Percentiles rank a stretch among this genome's conserved stretches.
Evolutionary conservation across 2,888 invertebrate genomes (phyloP).

Genomic region (Kuschelorhynchus macadamiae): DNA sequence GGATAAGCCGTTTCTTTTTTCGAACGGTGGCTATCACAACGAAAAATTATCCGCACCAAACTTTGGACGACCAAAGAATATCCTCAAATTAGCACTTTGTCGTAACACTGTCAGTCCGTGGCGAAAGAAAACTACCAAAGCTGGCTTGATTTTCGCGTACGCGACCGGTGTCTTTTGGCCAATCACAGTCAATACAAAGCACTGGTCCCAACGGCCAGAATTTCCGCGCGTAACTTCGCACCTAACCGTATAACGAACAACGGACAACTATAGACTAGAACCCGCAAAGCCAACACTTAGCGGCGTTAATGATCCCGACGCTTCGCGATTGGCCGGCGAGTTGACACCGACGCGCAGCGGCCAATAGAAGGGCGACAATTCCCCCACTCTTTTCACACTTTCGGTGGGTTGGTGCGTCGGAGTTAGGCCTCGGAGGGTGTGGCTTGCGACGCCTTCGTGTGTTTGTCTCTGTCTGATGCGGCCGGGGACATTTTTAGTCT

Average conservation of each 20-base stretch:
- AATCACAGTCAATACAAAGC: conserved; percentile 30
- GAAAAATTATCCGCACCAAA: no score
- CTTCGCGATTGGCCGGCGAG: conserved; percentile 65
- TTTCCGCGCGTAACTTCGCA: conserved; percentile 65
- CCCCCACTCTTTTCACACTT: conserved; percentile 69
- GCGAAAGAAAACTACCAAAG: no score
- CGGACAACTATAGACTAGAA: conserved; percentile 67
- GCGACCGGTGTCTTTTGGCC: conserved; percentile 16
- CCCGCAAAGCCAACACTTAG: conserved; percentile 64
- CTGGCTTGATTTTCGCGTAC: conserved; percentile 6
- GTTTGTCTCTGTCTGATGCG: conserved; percentile 42
- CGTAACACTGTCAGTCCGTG: no score
- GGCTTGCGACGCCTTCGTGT: conserved; percentile 47
- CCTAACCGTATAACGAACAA: conserved; percentile 67
- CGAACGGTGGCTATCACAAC: no score
- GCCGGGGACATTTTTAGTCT: conserved; percentile 50
- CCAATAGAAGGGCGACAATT: conserved; percentile 67
- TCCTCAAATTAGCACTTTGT: no score
- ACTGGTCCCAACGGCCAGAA: conserved; percentile 32
- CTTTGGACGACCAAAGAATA: no score
- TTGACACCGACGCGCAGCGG: conserved; percentile 63
- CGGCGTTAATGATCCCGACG: conserved; percentile 70
- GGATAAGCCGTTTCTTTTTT: no score
- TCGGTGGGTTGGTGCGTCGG: conserved; percentile 66
- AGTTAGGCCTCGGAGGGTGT: conserved; percentile 65